phyloP scores from a whole-genome alignment of 37 sponge, comb jelly and placozoan genomes.

The Halisarca cf. caerulea region DNA sequence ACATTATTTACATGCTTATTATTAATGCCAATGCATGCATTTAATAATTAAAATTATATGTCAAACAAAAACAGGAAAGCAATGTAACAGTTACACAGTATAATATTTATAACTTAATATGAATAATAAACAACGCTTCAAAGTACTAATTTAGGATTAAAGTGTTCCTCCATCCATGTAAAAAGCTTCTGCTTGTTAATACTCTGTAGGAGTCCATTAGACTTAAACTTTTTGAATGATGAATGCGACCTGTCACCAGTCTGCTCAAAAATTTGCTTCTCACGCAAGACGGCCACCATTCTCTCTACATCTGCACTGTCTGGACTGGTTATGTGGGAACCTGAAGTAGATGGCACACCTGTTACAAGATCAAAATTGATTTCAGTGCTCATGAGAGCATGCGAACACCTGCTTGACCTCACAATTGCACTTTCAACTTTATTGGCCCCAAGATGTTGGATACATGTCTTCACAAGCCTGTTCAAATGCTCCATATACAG shows the following conservation, averaged over 20 bases:
- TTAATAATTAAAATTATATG: too few species aligned
- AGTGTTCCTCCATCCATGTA: neutral
- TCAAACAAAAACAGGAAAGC: too few species aligned
- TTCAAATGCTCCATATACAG: slow-evolving; percentile 57
- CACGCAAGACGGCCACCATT: neutral
- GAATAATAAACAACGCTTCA: neutral
- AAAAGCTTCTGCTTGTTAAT: neutral
- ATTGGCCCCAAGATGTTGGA: slow-evolving; percentile 1
- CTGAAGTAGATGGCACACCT: neutral
- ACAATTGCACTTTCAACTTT: neutral
- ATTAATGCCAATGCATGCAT: too few species aligned
- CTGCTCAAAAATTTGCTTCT: neutral
- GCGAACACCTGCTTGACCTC: neutral
- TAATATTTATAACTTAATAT: neutral
- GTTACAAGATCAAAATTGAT: neutral
- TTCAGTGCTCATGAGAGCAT: neutral
- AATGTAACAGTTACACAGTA: neutral
- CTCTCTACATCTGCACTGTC: neutral
- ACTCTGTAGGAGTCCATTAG: neutral
- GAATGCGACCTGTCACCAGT: neutral
- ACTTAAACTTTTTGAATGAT: neutral
- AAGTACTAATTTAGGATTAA: neutral
- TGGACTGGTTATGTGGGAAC: neutral
- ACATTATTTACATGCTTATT: too few species aligned
- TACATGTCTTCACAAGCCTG: neutral